Conservation (phyloP, 2,888 invertebrate species). For the Calameuta pallipes region DNA sequence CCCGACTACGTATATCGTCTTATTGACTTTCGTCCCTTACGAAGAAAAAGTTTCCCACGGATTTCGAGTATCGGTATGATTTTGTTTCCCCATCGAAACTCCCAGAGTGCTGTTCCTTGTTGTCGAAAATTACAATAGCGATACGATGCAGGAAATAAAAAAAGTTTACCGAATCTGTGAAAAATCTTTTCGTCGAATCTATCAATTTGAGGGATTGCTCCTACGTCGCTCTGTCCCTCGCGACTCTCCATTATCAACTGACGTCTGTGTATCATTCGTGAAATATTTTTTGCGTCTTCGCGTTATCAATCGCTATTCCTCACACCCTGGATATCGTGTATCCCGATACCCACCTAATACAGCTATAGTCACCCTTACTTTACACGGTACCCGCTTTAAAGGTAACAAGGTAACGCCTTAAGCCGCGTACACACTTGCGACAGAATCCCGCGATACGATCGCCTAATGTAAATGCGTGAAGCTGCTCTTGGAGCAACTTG, state of each 20-base stretch:
- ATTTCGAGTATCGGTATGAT: neutral
- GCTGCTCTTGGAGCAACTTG: no score
- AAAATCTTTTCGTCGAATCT: neutral
- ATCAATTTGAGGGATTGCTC: neutral
- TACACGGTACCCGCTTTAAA: neutral
- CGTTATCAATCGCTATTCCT: neutral
- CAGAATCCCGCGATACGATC: no score
- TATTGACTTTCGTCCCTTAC: neutral
- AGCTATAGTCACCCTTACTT: neutral
- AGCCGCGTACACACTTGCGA: no score
- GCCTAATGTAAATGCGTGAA: no score
- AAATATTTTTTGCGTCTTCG: no score
- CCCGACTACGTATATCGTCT: neutral
- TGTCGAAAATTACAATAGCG: neutral
- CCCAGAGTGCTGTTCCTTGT: neutral
- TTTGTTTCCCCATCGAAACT: neutral
- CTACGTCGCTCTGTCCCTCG: neutral
- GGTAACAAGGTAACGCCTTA: neutral
- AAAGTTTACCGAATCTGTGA: neutral
- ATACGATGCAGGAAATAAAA: neutral
- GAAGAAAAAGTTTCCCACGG: neutral
- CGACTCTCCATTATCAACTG: neutral
- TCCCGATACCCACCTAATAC: neutral
- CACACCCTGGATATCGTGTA: neutral
- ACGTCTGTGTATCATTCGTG: neutral